Conservation (phyloP, 2,888 invertebrate genomes). For the Fragum whitleyi region DNA sequence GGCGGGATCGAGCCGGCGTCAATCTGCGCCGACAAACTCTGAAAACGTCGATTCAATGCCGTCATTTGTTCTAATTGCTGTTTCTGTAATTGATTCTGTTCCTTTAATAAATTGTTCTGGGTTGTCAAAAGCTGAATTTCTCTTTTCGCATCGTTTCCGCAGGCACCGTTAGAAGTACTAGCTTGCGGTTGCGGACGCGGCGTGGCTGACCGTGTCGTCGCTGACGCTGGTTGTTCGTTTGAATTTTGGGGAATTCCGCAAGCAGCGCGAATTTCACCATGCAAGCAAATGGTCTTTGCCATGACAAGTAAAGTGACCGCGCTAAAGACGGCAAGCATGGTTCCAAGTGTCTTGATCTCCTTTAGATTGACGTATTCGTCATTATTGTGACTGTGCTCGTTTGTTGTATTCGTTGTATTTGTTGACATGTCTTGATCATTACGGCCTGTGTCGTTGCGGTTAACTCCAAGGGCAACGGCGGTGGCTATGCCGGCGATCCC, state of each 20-base stretch:
- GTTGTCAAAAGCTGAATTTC: constrained; percentile 7
- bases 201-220: background rate
- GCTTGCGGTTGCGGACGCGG: background rate
- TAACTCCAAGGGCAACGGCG: background rate
- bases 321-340: background rate
- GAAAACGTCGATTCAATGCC: background rate
- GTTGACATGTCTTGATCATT: background rate
- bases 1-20: background rate
- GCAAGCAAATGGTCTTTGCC: background rate
- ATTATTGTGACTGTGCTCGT: background rate
- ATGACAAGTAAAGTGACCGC: background rate
- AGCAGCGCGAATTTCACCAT: background rate
- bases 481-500: constrained; percentile 6
- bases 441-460: background rate
- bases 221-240: too few species aligned
- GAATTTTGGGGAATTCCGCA: constrained; percentile 1
- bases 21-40: background rate
- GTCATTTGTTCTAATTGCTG: constrained; percentile 4
- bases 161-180: background rate
- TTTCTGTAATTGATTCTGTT: constrained; percentile 14
- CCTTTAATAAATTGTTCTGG: constrained; percentile 18
- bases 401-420: background rate
- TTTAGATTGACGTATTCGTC: background rate
- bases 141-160: background rate
- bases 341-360: background rate